Conservation (phyloP, 2,888 invertebrate genomes). For the Amorpha juglandis region DNA sequence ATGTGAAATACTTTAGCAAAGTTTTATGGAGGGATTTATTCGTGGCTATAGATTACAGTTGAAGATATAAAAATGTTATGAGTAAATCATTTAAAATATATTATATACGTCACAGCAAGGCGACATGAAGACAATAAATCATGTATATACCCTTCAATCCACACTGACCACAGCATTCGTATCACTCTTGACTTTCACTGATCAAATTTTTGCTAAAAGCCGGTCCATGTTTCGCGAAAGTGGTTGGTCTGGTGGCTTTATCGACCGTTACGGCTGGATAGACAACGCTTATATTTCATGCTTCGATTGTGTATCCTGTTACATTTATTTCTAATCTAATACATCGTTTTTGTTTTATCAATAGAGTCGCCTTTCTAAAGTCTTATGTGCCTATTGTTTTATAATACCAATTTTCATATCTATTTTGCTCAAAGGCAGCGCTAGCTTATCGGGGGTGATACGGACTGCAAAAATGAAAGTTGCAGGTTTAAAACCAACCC, state of each 20-base stretch:
- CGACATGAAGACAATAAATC: slow-evolving; percentile 50
- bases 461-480: too few relatives aligned
- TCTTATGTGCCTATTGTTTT: background rate
- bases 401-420: background rate
- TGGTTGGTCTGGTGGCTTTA: slow-evolving; percentile 70
- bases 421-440: too few relatives aligned
- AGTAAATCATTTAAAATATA: background rate
- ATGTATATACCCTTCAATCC: slow-evolving; percentile 58
- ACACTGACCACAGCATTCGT: slow-evolving; percentile 42
- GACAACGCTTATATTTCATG: slow-evolving; percentile 44
- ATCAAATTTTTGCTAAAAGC: slow-evolving; percentile 83
- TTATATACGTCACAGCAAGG: background rate
- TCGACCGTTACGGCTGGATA: slow-evolving; percentile 55
- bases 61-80: background rate
- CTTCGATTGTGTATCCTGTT: slow-evolving; percentile 43
- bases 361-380: background rate
- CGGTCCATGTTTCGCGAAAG: slow-evolving; percentile 80
- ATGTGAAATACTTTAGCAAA: background rate
- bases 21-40: slow-evolving; percentile 34
- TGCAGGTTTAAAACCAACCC: too few relatives aligned
- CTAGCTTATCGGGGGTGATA: too few relatives aligned
- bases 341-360: slow-evolving; percentile 31
- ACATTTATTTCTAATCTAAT: slow-evolving; percentile 47
- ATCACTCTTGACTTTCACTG: slow-evolving; percentile 78
- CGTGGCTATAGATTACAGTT: background rate